phyloP scores from a whole-genome alignment of 2,113 vertebrate genomes.

The Spea bombifrons region DNA sequence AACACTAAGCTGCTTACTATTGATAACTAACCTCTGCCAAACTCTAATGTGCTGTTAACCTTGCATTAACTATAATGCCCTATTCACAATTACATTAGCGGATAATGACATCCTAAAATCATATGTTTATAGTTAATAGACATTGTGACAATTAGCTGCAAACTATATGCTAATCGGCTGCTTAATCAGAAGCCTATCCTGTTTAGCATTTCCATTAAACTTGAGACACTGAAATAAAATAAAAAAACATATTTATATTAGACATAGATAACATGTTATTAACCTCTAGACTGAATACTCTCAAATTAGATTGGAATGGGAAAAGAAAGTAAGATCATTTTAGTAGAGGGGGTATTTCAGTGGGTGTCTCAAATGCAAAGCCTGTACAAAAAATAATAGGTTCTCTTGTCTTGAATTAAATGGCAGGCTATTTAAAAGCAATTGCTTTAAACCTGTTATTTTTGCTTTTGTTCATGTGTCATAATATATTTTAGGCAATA shows the following conservation, averaged over 20 bases:
- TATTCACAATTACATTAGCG: slow-evolving; percentile 15
- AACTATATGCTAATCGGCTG: slow-evolving; percentile 33
- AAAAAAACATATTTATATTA: slow-evolving; percentile 23
- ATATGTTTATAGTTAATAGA: slow-evolving; percentile 39
- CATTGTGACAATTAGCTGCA: slow-evolving; percentile 34
- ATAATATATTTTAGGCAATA: too few relatives aligned
- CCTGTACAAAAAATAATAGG: too few relatives aligned
- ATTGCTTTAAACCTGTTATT: too few relatives aligned
- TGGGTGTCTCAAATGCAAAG: too few relatives aligned
- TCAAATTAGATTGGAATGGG: background rate
- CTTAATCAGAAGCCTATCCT: slow-evolving; percentile 19
- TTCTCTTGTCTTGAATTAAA: too few relatives aligned
- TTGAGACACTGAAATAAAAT: slow-evolving; percentile 29
- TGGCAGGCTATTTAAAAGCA: too few relatives aligned
- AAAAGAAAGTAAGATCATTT: background rate
- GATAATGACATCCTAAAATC: slow-evolving; percentile 40
- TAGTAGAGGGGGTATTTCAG: background rate
- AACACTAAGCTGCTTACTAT: background rate
- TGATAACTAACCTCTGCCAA: slow-evolving; percentile 14
- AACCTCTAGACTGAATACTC: background rate
- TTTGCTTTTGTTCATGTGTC: too few relatives aligned
- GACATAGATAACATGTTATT: slow-evolving; percentile 17
- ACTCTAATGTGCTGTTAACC: slow-evolving; percentile 30
- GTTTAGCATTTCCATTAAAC: slow-evolving; percentile 31
- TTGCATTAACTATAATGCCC: slow-evolving; percentile 21